Evolutionary conservation across 1,140 invertebrate genomes (phyloP).

Genomic region (Holotrichia oblita): DNA sequence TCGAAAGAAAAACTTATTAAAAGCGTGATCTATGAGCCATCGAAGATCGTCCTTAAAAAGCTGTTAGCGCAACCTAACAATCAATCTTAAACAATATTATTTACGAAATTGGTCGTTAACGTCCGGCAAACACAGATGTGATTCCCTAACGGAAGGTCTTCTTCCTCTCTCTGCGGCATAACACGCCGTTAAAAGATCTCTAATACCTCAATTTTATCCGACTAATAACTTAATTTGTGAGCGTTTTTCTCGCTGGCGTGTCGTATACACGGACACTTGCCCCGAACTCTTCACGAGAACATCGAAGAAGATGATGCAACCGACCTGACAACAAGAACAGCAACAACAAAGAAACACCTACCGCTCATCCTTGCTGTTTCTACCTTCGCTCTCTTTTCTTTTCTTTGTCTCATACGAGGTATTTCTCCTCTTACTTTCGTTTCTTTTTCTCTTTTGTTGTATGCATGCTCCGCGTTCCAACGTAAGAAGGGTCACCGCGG

Average conservation of each 20-base stretch:
- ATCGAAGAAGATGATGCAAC: conserved; percentile 3
- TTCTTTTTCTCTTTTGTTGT: conserved; percentile 12
- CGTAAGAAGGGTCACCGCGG: not conserved
- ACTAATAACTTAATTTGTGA: conserved; percentile 34
- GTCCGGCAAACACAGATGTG: conserved; percentile 1
- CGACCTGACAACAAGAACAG: too few relatives aligned
- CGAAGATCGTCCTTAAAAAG: not conserved
- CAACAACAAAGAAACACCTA: conserved; percentile 20
- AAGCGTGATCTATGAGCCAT: not conserved
- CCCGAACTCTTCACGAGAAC: not conserved
- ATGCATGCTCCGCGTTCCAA: conserved; percentile 18
- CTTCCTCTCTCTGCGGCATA: not conserved
- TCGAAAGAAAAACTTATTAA: not conserved
- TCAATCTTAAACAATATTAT: conserved; percentile 23
- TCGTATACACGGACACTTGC: not conserved
- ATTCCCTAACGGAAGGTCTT: not conserved
- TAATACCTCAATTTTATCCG: conserved; percentile 30
- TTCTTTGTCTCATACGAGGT: not conserved
- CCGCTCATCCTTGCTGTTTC: not conserved
- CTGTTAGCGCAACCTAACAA: not conserved
- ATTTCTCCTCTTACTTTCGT: not conserved
- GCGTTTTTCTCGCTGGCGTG: not conserved
- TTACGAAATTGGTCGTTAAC: conserved; percentile 17
- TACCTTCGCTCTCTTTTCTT: not conserved
- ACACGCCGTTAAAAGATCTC: not conserved